Evolutionary conservation across 2,888 invertebrate species (phyloP).

Genomic region (Oligia strigilis): DNA sequence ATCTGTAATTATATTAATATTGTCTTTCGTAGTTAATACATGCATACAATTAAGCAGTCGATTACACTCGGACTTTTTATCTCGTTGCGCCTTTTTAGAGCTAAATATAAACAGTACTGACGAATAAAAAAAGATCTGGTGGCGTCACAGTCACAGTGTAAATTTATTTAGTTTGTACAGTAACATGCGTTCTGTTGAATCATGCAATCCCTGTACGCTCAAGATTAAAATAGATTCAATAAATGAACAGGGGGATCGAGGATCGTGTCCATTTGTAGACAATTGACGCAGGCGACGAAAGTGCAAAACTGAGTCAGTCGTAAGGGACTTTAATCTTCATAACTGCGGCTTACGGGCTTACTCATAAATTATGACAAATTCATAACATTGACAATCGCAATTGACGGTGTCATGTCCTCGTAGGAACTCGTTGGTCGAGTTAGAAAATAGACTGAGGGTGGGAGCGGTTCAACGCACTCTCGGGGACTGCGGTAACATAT

Average conservation of each 20-base stretch:
- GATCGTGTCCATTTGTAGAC: conserved; percentile 32
- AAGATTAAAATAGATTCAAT: conserved; percentile 49
- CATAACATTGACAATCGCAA: conserved; percentile 55
- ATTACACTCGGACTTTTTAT: conserved; percentile 22
- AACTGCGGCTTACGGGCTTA: conserved; percentile 13
- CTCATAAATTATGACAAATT: conserved; percentile 50
- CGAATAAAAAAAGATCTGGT: conserved; percentile 10
- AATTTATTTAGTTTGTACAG: conserved; percentile 15
- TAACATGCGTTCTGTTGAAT: conserved; percentile 38
- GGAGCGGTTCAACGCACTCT: conserved; percentile 70
- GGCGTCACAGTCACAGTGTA: conserved; percentile 8
- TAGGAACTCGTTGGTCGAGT: conserved; percentile 66
- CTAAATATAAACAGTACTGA: conserved; percentile 21
- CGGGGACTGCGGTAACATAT: conserved; percentile 65
- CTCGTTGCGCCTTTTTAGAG: conserved; percentile 10
- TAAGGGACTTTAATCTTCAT: conserved; percentile 37
- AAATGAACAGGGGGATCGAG: conserved; percentile 29
- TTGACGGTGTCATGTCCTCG: conserved; percentile 48
- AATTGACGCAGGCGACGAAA: conserved; percentile 50
- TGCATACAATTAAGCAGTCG: conserved; percentile 42
- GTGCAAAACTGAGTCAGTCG: conserved; percentile 51
- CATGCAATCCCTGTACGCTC: conserved; percentile 43
- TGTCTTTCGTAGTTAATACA: conserved; percentile 26
- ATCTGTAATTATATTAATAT: conserved; percentile 36
- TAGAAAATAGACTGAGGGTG: conserved; percentile 72